Evolutionary conservation across 2,113 vertebrate species (phyloP).

Genomic region (Takifugu flavidus): DNA sequence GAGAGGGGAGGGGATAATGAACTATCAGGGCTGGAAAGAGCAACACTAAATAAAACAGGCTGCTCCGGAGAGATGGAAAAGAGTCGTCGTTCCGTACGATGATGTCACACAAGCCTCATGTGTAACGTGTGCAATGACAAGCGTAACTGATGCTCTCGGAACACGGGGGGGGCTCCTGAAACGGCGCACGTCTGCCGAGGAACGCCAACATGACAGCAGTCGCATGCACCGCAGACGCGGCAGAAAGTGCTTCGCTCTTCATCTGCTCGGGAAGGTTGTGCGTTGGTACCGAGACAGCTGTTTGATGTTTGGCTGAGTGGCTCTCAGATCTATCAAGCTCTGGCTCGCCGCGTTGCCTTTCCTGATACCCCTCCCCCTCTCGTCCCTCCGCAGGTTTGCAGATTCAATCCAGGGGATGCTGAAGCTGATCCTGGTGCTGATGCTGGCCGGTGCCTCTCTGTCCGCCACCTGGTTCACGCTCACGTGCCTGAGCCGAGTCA

Average conservation of each 20-base stretch:
- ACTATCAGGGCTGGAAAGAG: conserved; percentile 36
- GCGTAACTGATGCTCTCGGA: conserved; percentile 30
- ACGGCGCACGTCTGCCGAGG: conserved; percentile 24
- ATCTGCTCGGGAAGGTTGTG: conserved; percentile 24
- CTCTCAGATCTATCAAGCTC: background rate
- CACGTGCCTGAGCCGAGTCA: conserved; percentile 86
- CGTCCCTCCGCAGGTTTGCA: conserved; percentile 82
- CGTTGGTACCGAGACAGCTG: conserved; percentile 11
- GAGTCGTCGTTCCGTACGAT: conserved; percentile 36
- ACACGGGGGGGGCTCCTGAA: conserved; percentile 24
- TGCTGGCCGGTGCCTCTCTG: conserved; percentile 91
- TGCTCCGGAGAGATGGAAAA: conserved; percentile 22
- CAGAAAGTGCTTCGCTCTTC: conserved; percentile 17
- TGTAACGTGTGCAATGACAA: conserved; percentile 27
- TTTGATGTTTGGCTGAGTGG: conserved; percentile 6
- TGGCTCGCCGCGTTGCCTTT: background rate
- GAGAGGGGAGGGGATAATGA: conserved; percentile 41
- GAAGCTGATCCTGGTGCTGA: conserved; percentile 93
- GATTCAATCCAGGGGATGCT: conserved; percentile 96
- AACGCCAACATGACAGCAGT: conserved; percentile 47
- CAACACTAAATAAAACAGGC: conserved; percentile 31
- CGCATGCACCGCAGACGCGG: conserved; percentile 18
- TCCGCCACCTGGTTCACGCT: conserved; percentile 95
- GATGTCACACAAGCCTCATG: conserved; percentile 21
- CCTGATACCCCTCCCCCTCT: background rate